A percentile compares a stretch with the other conserved stretches of the same genome.
Conservation (phyloP, 2,113 vertebrate species). For the Meleagris gallopavo region DNA sequence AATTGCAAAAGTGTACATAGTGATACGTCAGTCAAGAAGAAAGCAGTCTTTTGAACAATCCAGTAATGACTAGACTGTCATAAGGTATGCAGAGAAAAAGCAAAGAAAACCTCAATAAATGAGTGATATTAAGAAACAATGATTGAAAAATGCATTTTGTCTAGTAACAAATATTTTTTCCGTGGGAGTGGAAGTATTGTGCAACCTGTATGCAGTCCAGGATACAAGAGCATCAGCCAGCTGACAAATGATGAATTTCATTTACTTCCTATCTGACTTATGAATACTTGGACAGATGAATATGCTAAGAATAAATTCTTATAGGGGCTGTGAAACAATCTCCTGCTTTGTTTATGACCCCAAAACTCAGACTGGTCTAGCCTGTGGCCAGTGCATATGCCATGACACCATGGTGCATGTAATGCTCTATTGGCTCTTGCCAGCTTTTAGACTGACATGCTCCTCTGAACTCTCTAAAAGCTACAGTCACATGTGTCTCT, state of each 20-base stretch:
- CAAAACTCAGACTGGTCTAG: background rate
- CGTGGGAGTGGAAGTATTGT: conserved; percentile 25
- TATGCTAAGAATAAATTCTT: conserved; percentile 7
- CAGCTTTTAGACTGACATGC: conserved; percentile 3
- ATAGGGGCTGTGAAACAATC: conserved; percentile 9
- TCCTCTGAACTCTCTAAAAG: background rate
- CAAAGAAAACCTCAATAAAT: background rate
- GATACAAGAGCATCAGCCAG: conserved; percentile 6
- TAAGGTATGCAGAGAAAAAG: conserved; percentile 23
- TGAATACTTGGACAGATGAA: background rate
- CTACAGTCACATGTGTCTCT: background rate
- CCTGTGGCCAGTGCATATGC: background rate
- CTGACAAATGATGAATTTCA: conserved; percentile 34
- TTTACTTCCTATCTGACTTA: conserved; percentile 35
- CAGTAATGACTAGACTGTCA: background rate
- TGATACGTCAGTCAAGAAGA: background rate
- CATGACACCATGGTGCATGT: background rate
- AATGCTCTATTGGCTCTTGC: background rate
- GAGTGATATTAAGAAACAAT: background rate
- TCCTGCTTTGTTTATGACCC: conserved; percentile 5
- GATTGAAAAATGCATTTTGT: background rate
- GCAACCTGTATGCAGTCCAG: background rate
- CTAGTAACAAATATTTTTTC: background rate
- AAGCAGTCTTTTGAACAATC: background rate
- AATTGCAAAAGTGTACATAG: background rate